These are phyloP conservation scores for Apostichopus leukothele DNA, from an alignment of 53 echinoderm and acorn worm genomes.

Conservation along the genomic window DNA sequence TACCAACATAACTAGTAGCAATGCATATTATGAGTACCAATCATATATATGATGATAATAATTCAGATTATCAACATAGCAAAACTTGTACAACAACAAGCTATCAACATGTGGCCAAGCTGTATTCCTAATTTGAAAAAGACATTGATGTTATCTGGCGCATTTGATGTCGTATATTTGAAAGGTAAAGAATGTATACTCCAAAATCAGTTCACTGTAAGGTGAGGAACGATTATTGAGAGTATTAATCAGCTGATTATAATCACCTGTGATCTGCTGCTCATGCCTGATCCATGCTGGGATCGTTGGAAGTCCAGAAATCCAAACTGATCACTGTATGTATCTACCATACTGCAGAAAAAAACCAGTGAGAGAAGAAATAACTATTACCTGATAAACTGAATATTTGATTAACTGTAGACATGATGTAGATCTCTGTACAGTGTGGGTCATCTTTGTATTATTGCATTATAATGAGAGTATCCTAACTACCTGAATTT, in stretches of 20 bases:
- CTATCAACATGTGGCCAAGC: neutral
- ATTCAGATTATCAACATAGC: too few relatives aligned
- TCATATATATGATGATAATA: too few relatives aligned
- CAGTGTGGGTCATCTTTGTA: neutral
- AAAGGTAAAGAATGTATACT: too few relatives aligned
- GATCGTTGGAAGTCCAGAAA: slow-evolving; percentile 94
- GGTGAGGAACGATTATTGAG: too few relatives aligned
- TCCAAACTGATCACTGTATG: slow-evolving; percentile 87
- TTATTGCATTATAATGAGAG: neutral
- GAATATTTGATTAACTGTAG: neutral
- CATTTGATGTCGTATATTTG: too few relatives aligned
- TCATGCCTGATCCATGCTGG: slow-evolving; percentile 99
- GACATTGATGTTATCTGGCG: too few relatives aligned
- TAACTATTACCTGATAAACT: neutral
- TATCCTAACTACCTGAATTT: slow-evolving; percentile 76
- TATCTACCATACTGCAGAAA: neutral
- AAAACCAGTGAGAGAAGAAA: neutral
- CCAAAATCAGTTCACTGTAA: too few relatives aligned
- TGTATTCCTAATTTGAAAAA: too few relatives aligned
- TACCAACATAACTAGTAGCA: too few relatives aligned
- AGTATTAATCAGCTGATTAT: neutral
- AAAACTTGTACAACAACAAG: too few relatives aligned
- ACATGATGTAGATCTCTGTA: too few relatives aligned
- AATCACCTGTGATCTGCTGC: slow-evolving; percentile 86
- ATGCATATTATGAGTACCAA: too few relatives aligned